These are phyloP conservation scores for Drosophila pegasa DNA, from an alignment of 2,888 invertebrate genomes.

Conservation along the genomic window DNA sequence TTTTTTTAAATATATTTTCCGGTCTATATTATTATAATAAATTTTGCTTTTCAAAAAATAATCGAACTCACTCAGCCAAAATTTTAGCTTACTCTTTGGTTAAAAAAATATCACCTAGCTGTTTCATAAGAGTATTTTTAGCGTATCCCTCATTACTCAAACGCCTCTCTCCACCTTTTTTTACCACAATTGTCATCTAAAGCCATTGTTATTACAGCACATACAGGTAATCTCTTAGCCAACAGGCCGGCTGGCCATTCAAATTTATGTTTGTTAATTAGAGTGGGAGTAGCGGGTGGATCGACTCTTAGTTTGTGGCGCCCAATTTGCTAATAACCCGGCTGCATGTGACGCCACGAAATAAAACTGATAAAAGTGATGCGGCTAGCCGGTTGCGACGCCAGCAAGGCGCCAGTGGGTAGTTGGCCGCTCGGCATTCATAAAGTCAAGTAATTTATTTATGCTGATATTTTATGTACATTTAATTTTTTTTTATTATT, in stretches of 20 bases:
- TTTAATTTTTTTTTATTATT: conserved; percentile 54
- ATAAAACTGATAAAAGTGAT: conserved; percentile 33
- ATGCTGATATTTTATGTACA: conserved; percentile 51
- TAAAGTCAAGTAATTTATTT: conserved; percentile 67
- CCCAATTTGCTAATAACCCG: conserved; percentile 75
- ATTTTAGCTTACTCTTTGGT: too few species aligned
- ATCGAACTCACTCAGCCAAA: too few species aligned
- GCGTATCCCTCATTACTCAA: too few species aligned
- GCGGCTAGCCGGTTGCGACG: conserved; percentile 51
- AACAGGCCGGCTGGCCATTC: not conserved
- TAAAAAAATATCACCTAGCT: too few species aligned
- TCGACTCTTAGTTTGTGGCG: conserved; percentile 57
- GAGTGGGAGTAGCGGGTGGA: conserved; percentile 6
- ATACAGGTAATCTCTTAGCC: not conserved
- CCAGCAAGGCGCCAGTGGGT: conserved; percentile 60
- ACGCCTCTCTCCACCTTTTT: too few species aligned
- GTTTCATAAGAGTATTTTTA: too few species aligned
- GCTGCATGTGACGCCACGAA: conserved; percentile 20
- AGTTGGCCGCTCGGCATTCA: conserved; percentile 31
- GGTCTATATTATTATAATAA: too few species aligned
- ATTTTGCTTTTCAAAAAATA: too few species aligned
- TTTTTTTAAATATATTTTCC: too few species aligned
- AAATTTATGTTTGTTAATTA: conserved; percentile 7
- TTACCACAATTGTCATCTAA: too few species aligned
- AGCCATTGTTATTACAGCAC: too few species aligned